Conservation (phyloP, 2,797 vertebrate genomes). For the Gallirallus australis region DNA sequence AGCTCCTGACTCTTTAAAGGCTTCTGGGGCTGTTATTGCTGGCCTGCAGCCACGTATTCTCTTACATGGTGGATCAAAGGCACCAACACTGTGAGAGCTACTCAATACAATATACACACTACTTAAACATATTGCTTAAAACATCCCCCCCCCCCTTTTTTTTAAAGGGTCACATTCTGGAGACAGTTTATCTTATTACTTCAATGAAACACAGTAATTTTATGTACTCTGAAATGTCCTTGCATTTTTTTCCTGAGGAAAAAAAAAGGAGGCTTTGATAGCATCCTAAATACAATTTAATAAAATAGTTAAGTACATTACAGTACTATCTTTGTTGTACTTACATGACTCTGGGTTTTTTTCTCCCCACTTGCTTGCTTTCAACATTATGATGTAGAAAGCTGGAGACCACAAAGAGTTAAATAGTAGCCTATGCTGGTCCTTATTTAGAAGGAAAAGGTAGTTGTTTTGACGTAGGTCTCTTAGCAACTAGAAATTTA, state of each 20-base stretch:
- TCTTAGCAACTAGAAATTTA: conserved; percentile 81
- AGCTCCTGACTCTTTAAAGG: conserved; percentile 60
- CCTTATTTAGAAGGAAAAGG: conserved; percentile 62
- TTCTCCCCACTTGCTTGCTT: not conserved
- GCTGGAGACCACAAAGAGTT: conserved; percentile 68
- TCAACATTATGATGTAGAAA: not conserved
- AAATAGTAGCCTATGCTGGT: conserved; percentile 65
- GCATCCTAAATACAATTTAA: not conserved
- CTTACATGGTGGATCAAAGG: conserved; percentile 70
- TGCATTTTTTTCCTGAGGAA: not conserved
- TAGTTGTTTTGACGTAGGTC: conserved; percentile 74
- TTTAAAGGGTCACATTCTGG: conserved; percentile 22
- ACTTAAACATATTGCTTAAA: conserved; percentile 55
- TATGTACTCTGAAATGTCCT: not conserved
- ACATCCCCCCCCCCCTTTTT: conserved; percentile 57
- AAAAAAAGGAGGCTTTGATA: not conserved
- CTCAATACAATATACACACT: conserved; percentile 40
- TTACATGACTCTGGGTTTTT: not conserved
- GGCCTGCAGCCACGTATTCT: conserved; percentile 68
- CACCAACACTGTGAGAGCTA: conserved; percentile 13
- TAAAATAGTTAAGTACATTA: not conserved
- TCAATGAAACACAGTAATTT: conserved; percentile 16
- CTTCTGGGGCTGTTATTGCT: conserved; percentile 66
- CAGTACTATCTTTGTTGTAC: not conserved
- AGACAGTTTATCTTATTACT: conserved; percentile 8